A percentile compares a stretch with the other conserved stretches of the same genome.
phyloP scores from a whole-genome alignment of 2,797 vertebrate species.

The Gymnoscopelus microlampas region DNA sequence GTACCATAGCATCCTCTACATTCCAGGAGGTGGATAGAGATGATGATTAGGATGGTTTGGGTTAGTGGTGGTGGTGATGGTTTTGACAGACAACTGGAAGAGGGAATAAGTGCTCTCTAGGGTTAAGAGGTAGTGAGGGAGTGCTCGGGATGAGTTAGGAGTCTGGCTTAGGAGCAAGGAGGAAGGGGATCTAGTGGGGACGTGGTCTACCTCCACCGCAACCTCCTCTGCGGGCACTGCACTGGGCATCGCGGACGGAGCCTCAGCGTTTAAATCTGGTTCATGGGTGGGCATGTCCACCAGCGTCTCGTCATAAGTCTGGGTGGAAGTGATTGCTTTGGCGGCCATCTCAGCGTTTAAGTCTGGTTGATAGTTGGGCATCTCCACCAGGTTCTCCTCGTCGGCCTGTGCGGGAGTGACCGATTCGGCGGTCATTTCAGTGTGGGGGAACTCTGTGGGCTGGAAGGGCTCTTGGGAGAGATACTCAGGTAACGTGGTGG shows the following conservation, averaged over 20 bases:
- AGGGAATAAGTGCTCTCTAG: constrained; percentile 54
- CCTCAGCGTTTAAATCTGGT: constrained; percentile 63
- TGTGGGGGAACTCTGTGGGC: constrained; percentile 41
- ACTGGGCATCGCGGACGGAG: constrained; percentile 42
- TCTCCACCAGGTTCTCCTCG: constrained; percentile 56
- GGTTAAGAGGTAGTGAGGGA: constrained; percentile 64
- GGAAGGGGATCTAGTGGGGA: constrained; percentile 43
- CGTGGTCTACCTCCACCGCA: constrained; percentile 60
- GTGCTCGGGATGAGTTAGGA: constrained; percentile 61
- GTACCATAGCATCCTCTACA: constrained; percentile 18
- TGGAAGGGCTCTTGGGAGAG: constrained; percentile 55
- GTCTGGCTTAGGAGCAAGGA: constrained; percentile 24
- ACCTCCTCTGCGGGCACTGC: constrained; percentile 70
- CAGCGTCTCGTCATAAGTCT: constrained; percentile 46
- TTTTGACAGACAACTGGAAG: constrained; percentile 29
- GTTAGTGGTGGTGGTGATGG: constrained; percentile 66
- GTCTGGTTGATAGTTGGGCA: constrained; percentile 35
- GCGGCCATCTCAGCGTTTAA: constrained; percentile 12
- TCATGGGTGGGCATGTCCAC: constrained; percentile 69
- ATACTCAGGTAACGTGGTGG: constrained; percentile 65
- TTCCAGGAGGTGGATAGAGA: constrained; percentile 12
- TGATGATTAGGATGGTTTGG: constrained; percentile 50
- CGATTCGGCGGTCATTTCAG: constrained; percentile 27
- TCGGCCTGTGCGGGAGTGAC: constrained; percentile 34
- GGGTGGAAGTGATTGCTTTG: constrained; percentile 29